These are phyloP conservation scores for Phalacrocorax pelagicus DNA, from an alignment of 2,113 vertebrate species.

Conservation along the genomic window DNA sequence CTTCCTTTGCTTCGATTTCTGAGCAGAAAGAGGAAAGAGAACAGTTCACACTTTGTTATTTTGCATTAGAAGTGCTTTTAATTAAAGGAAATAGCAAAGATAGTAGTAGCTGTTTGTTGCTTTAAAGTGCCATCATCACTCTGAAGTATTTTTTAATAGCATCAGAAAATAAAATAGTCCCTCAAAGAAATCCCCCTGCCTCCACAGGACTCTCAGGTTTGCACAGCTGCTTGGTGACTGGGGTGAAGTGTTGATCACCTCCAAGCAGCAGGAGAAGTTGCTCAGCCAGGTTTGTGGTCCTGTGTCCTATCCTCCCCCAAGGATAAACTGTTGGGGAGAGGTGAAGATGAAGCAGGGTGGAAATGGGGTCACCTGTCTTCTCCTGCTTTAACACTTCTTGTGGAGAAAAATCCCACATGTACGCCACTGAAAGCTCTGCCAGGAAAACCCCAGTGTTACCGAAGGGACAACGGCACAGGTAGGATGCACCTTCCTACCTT, in stretches of 20 bases:
- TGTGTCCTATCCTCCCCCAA: background rate
- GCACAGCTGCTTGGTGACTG: background rate
- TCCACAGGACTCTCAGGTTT: background rate
- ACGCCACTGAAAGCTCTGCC: background rate
- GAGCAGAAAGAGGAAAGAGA: constrained; percentile 65
- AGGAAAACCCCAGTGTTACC: background rate
- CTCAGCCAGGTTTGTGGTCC: background rate
- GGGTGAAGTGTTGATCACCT: background rate
- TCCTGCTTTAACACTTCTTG: background rate
- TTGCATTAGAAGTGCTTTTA: background rate
- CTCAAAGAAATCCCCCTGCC: background rate
- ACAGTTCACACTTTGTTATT: background rate
- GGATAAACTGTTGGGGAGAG: background rate
- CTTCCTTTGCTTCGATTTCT: constrained; percentile 97
- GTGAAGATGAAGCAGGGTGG: background rate
- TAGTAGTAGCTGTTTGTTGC: background rate
- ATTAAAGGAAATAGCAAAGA: background rate
- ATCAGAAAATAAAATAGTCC: background rate
- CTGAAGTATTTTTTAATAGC: background rate
- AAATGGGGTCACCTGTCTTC: background rate
- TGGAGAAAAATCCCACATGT: rapidly evolving
- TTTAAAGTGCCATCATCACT: background rate
- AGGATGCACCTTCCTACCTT: background rate
- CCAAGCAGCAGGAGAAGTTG: background rate
- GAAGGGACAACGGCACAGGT: background rate